Percentiles rank a stretch among this genome's conserved stretches.
Conservation (phyloP, 2,113 vertebrate genomes). For the Myiagra hebetior region DNA sequence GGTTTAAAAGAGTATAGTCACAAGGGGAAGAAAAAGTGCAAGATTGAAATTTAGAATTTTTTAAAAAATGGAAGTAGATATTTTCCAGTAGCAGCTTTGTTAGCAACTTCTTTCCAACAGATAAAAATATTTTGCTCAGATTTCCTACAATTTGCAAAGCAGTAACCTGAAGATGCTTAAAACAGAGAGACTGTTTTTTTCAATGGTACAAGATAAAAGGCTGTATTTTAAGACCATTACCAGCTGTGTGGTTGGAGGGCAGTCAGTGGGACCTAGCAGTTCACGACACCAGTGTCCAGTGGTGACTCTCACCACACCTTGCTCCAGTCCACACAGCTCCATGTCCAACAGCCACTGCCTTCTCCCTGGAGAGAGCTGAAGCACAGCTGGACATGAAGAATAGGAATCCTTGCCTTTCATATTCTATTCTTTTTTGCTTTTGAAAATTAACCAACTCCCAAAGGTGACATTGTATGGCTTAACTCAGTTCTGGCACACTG, state of each 20-base stretch:
- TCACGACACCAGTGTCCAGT: rapidly evolving
- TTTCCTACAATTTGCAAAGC: background rate
- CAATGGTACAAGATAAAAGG: background rate
- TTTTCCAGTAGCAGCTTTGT: background rate
- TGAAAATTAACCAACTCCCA: background rate
- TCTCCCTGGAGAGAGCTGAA: background rate
- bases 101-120: background rate
- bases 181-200: background rate
- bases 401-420: background rate
- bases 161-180: background rate
- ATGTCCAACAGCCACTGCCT: background rate
- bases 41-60: background rate
- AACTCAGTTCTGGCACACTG: background rate
- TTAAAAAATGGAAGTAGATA: background rate
- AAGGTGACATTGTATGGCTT: background rate
- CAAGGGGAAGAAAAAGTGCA: background rate
- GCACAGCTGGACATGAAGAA: background rate
- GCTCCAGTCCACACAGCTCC: background rate
- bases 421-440: background rate
- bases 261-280: background rate
- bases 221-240: background rate
- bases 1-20: background rate
- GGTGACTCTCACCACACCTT: background rate
- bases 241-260: background rate
- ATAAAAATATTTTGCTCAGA: background rate